phyloP scores from a whole-genome alignment of 2,888 invertebrate species.

The Norana najaformis region DNA sequence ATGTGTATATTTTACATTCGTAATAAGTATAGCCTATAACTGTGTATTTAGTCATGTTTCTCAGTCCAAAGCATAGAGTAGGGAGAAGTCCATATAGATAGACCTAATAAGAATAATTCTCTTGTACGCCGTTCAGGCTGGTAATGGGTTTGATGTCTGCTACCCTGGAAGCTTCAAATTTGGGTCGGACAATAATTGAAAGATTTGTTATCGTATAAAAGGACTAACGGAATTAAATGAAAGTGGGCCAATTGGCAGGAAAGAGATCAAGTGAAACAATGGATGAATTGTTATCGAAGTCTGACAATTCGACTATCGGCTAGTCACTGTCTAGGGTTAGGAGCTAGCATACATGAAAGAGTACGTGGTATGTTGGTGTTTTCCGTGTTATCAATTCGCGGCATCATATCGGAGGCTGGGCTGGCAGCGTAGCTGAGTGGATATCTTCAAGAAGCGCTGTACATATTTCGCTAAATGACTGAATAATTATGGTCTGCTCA shows the following conservation, averaged over 20 bases:
- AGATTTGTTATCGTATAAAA: not conserved
- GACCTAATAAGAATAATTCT: too few species aligned
- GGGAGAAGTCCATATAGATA: not conserved
- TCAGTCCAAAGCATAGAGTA: not conserved
- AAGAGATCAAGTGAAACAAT: not conserved
- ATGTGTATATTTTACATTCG: not conserved
- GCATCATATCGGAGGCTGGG: not conserved
- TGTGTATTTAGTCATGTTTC: not conserved
- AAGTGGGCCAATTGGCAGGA: constrained; percentile 13
- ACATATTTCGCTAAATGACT: too few species aligned
- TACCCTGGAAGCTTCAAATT: not conserved
- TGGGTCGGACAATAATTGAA: too few species aligned
- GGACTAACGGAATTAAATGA: not conserved
- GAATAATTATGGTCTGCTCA: too few species aligned
- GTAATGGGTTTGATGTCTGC: not conserved
- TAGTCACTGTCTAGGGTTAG: not conserved
- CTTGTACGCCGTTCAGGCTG: not conserved
- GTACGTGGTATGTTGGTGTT: not conserved
- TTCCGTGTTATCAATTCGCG: not conserved
- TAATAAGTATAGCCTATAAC: too few species aligned
- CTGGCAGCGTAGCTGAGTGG: not conserved
- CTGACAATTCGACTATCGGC: not conserved
- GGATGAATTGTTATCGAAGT: not conserved
- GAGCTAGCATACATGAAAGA: too few species aligned
- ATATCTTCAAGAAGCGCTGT: too few species aligned